A percentile compares a stretch with the other conserved stretches of the same genome.
phyloP scores from a whole-genome alignment of 2,113 vertebrate species.

The Nestor notabilis region DNA sequence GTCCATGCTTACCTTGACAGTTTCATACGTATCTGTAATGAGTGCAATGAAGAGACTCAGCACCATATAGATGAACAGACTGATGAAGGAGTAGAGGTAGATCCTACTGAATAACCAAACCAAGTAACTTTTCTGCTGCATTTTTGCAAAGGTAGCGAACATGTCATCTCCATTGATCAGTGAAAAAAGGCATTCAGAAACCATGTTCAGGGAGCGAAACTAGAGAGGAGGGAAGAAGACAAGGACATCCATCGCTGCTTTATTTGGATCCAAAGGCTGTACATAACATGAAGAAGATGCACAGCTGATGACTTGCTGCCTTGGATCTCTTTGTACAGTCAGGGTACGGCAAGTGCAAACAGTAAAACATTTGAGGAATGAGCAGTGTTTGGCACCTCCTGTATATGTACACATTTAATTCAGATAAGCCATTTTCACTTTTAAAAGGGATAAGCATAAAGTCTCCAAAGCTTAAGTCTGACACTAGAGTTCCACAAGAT shows the following conservation, averaged over 20 bases:
- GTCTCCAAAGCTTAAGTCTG: neutral
- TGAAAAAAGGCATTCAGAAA: constrained; percentile 92
- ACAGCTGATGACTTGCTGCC: neutral
- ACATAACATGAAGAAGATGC: neutral
- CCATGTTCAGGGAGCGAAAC: constrained; percentile 90
- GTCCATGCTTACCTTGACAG: constrained; percentile 86
- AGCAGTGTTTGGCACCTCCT: neutral
- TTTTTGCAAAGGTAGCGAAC: constrained; percentile 89
- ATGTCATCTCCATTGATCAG: constrained; percentile 95
- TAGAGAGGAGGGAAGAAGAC: constrained; percentile 49
- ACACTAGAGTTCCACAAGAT: neutral
- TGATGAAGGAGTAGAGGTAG: constrained; percentile 94
- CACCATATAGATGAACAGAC: constrained; percentile 95
- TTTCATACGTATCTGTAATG: constrained; percentile 93
- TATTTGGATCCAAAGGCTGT: neutral
- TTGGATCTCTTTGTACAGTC: neutral
- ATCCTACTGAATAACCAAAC: constrained; percentile 94
- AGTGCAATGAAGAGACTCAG: constrained; percentile 95
- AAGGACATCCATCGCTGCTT: neutral
- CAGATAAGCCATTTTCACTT: neutral
- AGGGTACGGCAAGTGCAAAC: neutral
- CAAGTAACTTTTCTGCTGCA: constrained; percentile 86
- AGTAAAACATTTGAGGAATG: neutral
- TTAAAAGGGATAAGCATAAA: neutral
- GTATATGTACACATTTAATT: neutral